A percentile compares a stretch with the other conserved stretches of the same genome.
phyloP scores from a whole-genome alignment of 2,797 vertebrate genomes.

The Sebastes jordani region DNA sequence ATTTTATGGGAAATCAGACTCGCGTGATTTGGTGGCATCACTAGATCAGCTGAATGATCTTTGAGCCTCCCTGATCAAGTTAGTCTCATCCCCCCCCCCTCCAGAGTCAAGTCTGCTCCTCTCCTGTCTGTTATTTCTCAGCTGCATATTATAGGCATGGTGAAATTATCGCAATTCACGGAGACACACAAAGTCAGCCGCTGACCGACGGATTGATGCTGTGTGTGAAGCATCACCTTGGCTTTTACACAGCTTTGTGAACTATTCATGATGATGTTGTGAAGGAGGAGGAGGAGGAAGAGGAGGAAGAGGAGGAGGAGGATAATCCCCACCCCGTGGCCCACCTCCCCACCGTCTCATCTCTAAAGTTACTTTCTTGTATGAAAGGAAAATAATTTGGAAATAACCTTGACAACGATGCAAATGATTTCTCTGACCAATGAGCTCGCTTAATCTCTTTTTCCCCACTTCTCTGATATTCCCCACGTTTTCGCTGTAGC shows the following conservation, averaged over 20 bases:
- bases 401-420: conserved; percentile 52
- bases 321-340: conserved; percentile 16
- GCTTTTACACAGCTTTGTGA: conserved; percentile 48
- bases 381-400: conserved; percentile 34
- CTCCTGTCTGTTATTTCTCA: conserved; percentile 24
- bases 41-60: conserved; percentile 57
- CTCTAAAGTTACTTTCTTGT: conserved; percentile 41
- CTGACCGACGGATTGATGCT: conserved; percentile 15
- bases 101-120: conserved; percentile 24
- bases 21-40: conserved; percentile 66
- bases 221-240: conserved; percentile 43
- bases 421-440: conserved; percentile 55
- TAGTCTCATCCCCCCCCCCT: conserved; percentile 50
- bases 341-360: conserved; percentile 28
- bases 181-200: conserved; percentile 43
- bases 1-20: conserved; percentile 62
- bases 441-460: conserved; percentile 37
- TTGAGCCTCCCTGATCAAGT: conserved; percentile 67
- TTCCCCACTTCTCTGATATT: conserved; percentile 11
- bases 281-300: neutral
- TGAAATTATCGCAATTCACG: conserved; percentile 21
- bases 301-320: neutral
- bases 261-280: conserved; percentile 42
- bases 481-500: neutral
- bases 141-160: neutral